Conservation (phyloP, 1,140 invertebrate genomes). For the Caerostris darwini region DNA sequence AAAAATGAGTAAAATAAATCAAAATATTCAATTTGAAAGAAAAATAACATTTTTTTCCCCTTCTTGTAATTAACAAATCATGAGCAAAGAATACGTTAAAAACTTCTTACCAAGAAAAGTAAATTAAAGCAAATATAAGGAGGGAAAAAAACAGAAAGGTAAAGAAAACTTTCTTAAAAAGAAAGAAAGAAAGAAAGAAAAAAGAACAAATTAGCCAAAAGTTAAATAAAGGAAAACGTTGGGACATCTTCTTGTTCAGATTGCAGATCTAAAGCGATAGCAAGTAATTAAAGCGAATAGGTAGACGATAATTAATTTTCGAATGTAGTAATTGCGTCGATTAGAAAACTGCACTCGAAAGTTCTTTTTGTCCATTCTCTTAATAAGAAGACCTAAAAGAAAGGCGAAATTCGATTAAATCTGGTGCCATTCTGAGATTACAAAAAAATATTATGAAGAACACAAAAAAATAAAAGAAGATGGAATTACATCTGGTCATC, state of each 20-base stretch:
- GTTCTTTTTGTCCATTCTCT: neutral
- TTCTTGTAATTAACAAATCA: neutral
- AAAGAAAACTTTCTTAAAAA: too few relatives aligned
- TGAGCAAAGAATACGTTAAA: neutral
- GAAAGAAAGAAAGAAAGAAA: neutral
- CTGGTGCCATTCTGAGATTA: neutral
- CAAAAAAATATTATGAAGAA: neutral
- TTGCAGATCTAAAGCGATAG: conserved; percentile 13
- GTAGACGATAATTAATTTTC: conserved; percentile 56
- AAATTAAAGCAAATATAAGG: neutral
- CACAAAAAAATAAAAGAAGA: too few relatives aligned
- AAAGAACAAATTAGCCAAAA: neutral
- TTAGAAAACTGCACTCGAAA: conserved; percentile 21
- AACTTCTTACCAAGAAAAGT: neutral
- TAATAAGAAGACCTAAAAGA: neutral
- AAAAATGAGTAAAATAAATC: too few relatives aligned
- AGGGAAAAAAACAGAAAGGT: neutral
- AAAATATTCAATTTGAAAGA: neutral
- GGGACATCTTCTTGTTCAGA: neutral
- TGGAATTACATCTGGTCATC: too few relatives aligned
- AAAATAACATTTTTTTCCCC: neutral
- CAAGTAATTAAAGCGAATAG: conserved; percentile 13
- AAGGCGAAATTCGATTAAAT: conserved; percentile 6
- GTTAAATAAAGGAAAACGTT: neutral
- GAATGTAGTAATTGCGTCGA: conserved; percentile 31